A percentile compares a stretch with the other conserved stretches of the same genome.
These are phyloP conservation scores for Folsomia candida DNA, from an alignment of 2,888 invertebrate genomes.

Conservation along the genomic window DNA sequence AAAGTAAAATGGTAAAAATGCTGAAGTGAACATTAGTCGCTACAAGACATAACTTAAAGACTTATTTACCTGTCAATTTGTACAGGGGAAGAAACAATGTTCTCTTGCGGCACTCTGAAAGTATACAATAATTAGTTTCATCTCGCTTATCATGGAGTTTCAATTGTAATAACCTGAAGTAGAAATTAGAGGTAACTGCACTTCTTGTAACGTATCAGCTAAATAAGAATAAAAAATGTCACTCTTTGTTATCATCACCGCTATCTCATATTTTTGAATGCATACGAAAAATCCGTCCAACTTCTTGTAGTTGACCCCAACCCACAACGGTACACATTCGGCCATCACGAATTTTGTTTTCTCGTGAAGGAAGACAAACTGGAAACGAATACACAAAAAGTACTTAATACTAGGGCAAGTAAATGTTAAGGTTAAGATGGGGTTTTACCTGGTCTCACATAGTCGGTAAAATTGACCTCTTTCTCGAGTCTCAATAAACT, in stretches of 20 bases:
- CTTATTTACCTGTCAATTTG: slow-evolving; percentile 71
- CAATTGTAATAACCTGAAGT: no score
- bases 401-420: no score
- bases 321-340: slow-evolving; percentile 67
- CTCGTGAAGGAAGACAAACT: slow-evolving; percentile 60
- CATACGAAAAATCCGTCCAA: slow-evolving; percentile 77
- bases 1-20: no score
- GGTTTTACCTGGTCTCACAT: slow-evolving; percentile 62
- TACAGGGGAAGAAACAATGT: slow-evolving; percentile 73
- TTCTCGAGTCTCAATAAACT: slow-evolving; percentile 66
- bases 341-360: slow-evolving; percentile 60
- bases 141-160: no score
- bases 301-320: slow-evolving; percentile 66
- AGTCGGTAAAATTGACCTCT: slow-evolving; percentile 62
- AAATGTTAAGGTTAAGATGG: no score
- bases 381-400: no score
- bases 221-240: slow-evolving; percentile 26
- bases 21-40: no score
- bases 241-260: neutral
- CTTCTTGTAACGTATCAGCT: slow-evolving; percentile 81
- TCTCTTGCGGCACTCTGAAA: slow-evolving; percentile 71
- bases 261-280: no score
- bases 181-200: slow-evolving; percentile 74
- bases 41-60: no score
- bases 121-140: no score